Evolutionary conservation across 30 jellyfish, hydroid and myxozoan genomes (phyloP).

Genomic region (Cassiopea xamachana): DNA sequence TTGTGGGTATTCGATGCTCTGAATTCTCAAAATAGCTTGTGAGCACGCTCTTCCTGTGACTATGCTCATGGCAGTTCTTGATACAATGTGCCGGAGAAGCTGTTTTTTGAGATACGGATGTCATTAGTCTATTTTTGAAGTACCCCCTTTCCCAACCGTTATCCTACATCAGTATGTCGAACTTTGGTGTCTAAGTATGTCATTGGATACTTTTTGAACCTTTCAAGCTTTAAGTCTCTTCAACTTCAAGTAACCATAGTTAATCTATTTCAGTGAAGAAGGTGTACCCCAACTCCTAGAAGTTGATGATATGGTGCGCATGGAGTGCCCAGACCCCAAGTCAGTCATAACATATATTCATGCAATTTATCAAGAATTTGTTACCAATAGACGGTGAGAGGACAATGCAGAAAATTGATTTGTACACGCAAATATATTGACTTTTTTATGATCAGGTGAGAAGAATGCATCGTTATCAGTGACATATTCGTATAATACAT

Average conservation of each 20-base stretch:
- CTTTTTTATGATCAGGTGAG: slow-evolving; percentile 5
- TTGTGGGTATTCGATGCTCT: too few relatives aligned
- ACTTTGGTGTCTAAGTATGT: too few relatives aligned
- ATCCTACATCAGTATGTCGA: too few relatives aligned
- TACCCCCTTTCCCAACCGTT: too few relatives aligned
- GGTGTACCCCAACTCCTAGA: slow-evolving; percentile 95
- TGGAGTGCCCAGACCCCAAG: slow-evolving; percentile 94
- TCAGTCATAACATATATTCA: slow-evolving; percentile 92
- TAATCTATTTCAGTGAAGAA: slow-evolving; percentile 72
- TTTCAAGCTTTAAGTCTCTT: too few relatives aligned
- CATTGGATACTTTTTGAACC: too few relatives aligned
- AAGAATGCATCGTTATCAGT: slow-evolving; percentile 1
- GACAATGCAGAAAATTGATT: not conserved
- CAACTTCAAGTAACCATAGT: not conserved
- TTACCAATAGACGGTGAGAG: slow-evolving; percentile 76
- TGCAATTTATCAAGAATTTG: slow-evolving; percentile 81
- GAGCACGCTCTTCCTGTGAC: too few relatives aligned
- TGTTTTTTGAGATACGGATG: too few relatives aligned
- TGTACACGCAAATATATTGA: not conserved
- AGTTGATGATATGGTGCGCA: slow-evolving; percentile 95
- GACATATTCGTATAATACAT: slow-evolving; percentile 39
- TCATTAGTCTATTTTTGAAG: too few relatives aligned
- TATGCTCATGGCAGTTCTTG: too few relatives aligned
- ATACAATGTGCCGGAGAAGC: too few relatives aligned
- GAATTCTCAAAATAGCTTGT: too few relatives aligned